Evolutionary conservation across 1,140 invertebrate species (phyloP).

Genomic region (Saccostrea echinata): DNA sequence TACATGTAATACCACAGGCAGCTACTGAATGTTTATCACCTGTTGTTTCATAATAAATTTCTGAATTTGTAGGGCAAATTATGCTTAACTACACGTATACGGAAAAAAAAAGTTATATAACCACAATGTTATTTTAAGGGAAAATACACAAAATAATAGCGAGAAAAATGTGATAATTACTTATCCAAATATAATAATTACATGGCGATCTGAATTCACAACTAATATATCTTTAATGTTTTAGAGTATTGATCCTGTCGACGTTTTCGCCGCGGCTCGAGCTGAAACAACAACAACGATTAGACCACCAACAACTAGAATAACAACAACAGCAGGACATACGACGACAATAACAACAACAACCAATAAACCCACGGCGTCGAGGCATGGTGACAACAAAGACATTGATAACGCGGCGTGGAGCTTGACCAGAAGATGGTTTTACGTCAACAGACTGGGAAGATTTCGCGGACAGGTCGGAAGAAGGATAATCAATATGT

Average conservation of each 20-base stretch:
- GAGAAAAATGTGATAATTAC: too few species aligned
- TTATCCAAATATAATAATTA: too few species aligned
- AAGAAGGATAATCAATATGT: slow-evolving; percentile 17
- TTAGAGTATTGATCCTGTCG: background rate
- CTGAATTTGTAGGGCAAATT: too few species aligned
- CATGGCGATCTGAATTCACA: too few species aligned
- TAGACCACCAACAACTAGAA: background rate
- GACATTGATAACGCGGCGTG: background rate
- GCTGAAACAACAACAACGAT: background rate
- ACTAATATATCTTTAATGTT: background rate
- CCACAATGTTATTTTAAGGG: too few species aligned
- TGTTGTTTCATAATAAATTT: too few species aligned
- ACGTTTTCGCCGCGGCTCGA: background rate
- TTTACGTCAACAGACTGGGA: background rate
- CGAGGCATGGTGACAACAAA: background rate
- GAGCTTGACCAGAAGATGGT: background rate
- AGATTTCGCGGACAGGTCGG: background rate
- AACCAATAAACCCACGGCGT: background rate
- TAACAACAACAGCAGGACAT: background rate
- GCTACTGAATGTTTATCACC: too few species aligned
- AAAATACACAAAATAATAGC: too few species aligned
- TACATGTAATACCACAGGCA: too few species aligned
- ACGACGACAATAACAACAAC: background rate
- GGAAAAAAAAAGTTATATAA: too few species aligned
- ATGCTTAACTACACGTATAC: too few species aligned